A percentile compares a stretch with the other conserved stretches of the same genome.
phyloP scores from a whole-genome alignment of 1,140 invertebrate genomes.

The Delia radicum region DNA sequence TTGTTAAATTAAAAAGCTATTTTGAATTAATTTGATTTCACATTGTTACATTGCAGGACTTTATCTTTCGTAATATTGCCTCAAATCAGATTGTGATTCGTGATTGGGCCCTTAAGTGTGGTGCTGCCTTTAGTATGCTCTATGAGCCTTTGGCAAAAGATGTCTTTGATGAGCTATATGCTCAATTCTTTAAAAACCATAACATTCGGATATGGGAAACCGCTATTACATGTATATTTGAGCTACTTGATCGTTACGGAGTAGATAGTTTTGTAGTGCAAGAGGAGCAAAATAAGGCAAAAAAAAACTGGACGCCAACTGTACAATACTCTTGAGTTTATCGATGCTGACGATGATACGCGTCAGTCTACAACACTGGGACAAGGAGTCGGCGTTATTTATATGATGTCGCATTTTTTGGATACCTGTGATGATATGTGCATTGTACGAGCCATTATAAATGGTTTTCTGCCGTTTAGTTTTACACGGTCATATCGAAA shows the following conservation, averaged over 20 bases:
- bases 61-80: slow-evolving; percentile 48
- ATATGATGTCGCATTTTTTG: slow-evolving; percentile 46
- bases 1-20: slow-evolving; percentile 20
- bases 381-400: slow-evolving; percentile 40
- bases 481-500: slow-evolving; percentile 44
- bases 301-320: slow-evolving; percentile 35
- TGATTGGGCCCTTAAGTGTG: slow-evolving; percentile 52
- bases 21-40: not conserved
- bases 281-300: slow-evolving; percentile 35
- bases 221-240: slow-evolving; percentile 42
- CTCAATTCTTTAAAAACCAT: slow-evolving; percentile 50
- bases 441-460: slow-evolving; percentile 41
- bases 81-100: slow-evolving; percentile 45
- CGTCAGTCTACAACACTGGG: slow-evolving; percentile 30
- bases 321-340: slow-evolving; percentile 46
- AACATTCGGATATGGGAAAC: slow-evolving; percentile 45
- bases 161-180: slow-evolving; percentile 43
- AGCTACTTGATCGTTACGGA: slow-evolving; percentile 50
- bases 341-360: slow-evolving; percentile 46
- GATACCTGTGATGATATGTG: slow-evolving; percentile 40
- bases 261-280: slow-evolving; percentile 40
- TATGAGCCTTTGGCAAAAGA: slow-evolving; percentile 52
- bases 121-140: slow-evolving; percentile 46
- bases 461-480: slow-evolving; percentile 46
- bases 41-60: slow-evolving; percentile 35